A percentile compares a stretch with the other conserved stretches of the same genome.
These are phyloP conservation scores for Manis pentadactyla DNA, from an alignment of 2,797 vertebrate species.

Conservation along the genomic window DNA sequence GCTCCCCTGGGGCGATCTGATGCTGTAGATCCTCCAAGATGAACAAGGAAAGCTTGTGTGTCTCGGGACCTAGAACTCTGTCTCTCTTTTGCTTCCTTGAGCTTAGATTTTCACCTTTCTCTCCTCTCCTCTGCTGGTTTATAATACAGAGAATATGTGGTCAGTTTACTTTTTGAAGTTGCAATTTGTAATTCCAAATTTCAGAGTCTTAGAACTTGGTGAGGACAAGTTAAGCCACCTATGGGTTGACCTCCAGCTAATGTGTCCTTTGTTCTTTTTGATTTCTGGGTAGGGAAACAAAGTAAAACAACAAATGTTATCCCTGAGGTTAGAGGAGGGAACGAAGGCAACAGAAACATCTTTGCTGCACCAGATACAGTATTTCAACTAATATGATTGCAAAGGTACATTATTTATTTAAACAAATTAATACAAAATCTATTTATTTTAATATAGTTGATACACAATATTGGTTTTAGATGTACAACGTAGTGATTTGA, in stretches of 20 bases:
- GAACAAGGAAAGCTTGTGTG: neutral
- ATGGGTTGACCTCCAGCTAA: neutral
- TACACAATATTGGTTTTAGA: too few relatives aligned
- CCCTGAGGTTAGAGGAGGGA: neutral
- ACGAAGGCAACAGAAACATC: neutral
- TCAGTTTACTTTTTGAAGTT: neutral
- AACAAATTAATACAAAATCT: too few relatives aligned
- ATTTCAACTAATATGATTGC: neutral
- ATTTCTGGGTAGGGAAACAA: neutral
- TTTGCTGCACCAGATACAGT: neutral
- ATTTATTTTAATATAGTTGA: too few relatives aligned
- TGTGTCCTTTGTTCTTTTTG: neutral
- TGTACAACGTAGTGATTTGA: too few relatives aligned
- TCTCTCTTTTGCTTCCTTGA: neutral
- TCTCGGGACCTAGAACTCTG: neutral
- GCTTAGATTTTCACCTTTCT: neutral
- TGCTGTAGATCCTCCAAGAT: neutral
- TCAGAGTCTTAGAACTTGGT: neutral
- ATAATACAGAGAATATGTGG: neutral
- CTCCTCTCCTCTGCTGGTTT: neutral
- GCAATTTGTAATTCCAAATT: neutral
- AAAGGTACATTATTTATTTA: neutral
- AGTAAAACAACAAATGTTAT: neutral
- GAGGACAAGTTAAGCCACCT: neutral
- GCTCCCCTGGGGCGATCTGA: neutral